Percentiles rank a stretch among this genome's conserved stretches.
These are phyloP conservation scores for Phalanger gymnotis DNA, from an alignment of 2,797 vertebrate species.

Conservation along the genomic window DNA sequence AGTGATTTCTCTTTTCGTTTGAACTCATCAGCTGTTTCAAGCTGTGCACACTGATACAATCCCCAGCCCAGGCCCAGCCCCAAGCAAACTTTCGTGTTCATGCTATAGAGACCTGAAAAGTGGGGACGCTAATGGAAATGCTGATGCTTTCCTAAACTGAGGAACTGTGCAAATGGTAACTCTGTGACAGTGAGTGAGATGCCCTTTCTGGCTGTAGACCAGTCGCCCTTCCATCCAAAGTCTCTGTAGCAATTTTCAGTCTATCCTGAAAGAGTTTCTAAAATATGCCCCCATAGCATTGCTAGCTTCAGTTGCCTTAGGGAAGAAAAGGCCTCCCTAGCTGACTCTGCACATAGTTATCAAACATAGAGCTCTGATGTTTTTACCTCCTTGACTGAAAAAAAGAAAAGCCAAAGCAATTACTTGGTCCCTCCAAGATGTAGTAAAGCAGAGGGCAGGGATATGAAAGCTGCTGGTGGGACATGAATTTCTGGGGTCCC, in stretches of 20 bases:
- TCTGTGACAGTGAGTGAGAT: neutral
- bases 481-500: neutral
- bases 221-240: slow-evolving; percentile 27
- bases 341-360: slow-evolving; percentile 76
- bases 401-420: slow-evolving; percentile 77
- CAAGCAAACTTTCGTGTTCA: neutral
- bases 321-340: slow-evolving; percentile 66
- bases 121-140: neutral
- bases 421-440: slow-evolving; percentile 66
- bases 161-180: neutral
- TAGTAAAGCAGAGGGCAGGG: slow-evolving; percentile 43
- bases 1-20: neutral
- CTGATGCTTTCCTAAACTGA: neutral
- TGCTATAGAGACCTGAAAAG: neutral
- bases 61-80: neutral
- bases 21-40: neutral
- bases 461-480: neutral
- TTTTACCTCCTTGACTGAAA: slow-evolving; percentile 78
- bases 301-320: slow-evolving; percentile 32
- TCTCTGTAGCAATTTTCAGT: slow-evolving; percentile 50
- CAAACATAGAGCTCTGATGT: slow-evolving; percentile 64
- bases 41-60: neutral
- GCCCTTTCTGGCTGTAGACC: neutral
- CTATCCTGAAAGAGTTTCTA: slow-evolving; percentile 48
- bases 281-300: slow-evolving; percentile 39